phyloP scores from a whole-genome alignment of 92 coral and sea anemone species.

The Porites rus region DNA sequence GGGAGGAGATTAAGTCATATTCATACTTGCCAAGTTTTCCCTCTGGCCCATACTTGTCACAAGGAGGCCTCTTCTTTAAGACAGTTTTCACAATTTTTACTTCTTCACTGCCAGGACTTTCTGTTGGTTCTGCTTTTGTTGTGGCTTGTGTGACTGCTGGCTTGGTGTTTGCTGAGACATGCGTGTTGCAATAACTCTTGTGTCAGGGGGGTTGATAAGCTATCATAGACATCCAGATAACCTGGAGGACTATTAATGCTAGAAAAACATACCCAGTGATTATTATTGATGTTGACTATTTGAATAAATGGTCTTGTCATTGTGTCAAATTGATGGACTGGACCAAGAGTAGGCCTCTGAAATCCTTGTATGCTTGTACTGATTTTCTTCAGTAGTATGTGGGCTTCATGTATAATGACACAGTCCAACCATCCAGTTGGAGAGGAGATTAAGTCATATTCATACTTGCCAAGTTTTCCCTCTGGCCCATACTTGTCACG shows the following conservation, averaged over 20 bases:
- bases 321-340: constrained; percentile 63
- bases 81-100: too few relatives aligned
- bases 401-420: constrained; percentile 65
- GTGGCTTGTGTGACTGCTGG: too few relatives aligned
- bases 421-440: constrained; percentile 71
- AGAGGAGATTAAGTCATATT: constrained; percentile 52
- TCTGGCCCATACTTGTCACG: constrained; percentile 56
- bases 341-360: constrained; percentile 69
- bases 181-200: constrained; percentile 40
- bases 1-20: too few relatives aligned
- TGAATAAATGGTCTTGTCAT: constrained; percentile 71
- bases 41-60: too few relatives aligned
- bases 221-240: constrained; percentile 53
- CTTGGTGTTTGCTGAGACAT: too few relatives aligned
- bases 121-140: too few relatives aligned
- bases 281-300: constrained; percentile 54
- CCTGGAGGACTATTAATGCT: constrained; percentile 50
- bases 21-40: too few relatives aligned
- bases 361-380: constrained; percentile 55
- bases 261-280: constrained; percentile 65
- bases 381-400: constrained; percentile 45
- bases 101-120: too few relatives aligned
- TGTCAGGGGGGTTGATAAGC: constrained; percentile 53
- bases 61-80: too few relatives aligned
- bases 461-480: constrained; percentile 49